Percentiles rank a stretch among this genome's conserved stretches.
phyloP scores from a whole-genome alignment of 2,888 invertebrate genomes.

The Ferrisia virgata region DNA sequence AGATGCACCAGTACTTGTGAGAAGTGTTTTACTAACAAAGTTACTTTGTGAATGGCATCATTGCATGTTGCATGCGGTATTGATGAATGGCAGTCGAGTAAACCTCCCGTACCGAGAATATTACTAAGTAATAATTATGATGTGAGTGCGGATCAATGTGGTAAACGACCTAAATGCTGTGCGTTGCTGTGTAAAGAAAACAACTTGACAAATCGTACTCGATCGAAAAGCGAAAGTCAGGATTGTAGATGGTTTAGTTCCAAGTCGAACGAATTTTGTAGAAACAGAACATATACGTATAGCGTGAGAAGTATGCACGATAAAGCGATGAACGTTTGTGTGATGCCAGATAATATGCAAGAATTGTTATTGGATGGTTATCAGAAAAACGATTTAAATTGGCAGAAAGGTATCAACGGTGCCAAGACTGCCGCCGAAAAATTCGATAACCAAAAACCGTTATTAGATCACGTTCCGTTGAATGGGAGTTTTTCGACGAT shows the following conservation, averaged over 20 bases:
- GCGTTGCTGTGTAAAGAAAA: conserved; percentile 5
- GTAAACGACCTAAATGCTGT: conserved; percentile 21
- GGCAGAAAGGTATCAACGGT: neutral
- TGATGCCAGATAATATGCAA: conserved; percentile 39
- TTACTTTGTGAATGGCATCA: conserved; percentile 35
- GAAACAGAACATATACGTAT: neutral
- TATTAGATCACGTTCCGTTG: neutral
- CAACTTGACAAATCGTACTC: neutral
- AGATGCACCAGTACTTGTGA: neutral
- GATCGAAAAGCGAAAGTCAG: conserved; percentile 36
- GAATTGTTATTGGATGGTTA: conserved; percentile 32
- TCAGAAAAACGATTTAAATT: neutral
- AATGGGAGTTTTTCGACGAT: neutral
- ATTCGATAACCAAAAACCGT: neutral
- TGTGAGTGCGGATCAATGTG: neutral
- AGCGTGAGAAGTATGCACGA: conserved; percentile 37
- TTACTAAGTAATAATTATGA: conserved; percentile 30
- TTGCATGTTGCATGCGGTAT: conserved; percentile 22
- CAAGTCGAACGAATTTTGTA: neutral
- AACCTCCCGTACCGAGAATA: neutral
- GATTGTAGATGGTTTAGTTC: neutral
- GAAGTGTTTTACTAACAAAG: neutral
- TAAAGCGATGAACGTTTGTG: conserved; percentile 36
- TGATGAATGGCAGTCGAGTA: neutral
- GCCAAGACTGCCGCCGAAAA: neutral